Base-by-base conservation (phyloP, 2,797 vertebrate species). In the Siniperca obscura region DNA sequence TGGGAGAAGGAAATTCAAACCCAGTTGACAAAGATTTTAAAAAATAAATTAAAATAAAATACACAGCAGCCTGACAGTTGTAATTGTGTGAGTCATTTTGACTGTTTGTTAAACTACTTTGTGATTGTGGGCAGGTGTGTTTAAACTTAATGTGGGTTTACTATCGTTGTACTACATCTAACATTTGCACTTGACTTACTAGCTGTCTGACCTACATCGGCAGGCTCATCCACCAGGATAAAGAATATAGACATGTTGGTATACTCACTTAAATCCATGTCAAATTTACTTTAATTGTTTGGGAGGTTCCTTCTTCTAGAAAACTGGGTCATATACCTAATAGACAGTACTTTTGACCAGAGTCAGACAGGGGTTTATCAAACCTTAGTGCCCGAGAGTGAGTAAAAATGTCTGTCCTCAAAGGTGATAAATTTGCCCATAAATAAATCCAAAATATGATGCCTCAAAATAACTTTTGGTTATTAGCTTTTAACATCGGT, bases 251-350 rank as follows among this genome's bases (percentile, higher is more conserved):
- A 83, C 79, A 82, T 78, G 67, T 60, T 42, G 82, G 76, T 78
- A 84, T 71, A 70, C 67, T 83, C 36, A 14, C 74, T 62, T 81
- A 84, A 90, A 85, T 75, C 80, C 80, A 62, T 52, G 65, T 84
- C 57, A 84, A 72, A 80, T 89, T 55, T 76, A 78, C 70, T 89
- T 59, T 42, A 30, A 80, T 67, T 13, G 5, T 80, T 52, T 55
- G 25, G 17, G 74, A 80, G 70, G 74, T 59, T 70, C 64, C 40
- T 11, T 59, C 12, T 30, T 55, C 36, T 61, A 12, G 36, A 64
- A 65, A 86, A 83, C 62, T 72, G 74, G 82, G 70, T 74, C 74
- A 77, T 64, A 44, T 16, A 22, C 13, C 22, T 59, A 22, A 52
- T 21, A 69, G 70, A 76, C 34, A n/a, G 19, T 21, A 36, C 46